These are phyloP conservation scores for Mesochorus sp. DNA, from an alignment of 2,888 invertebrate species.

Conservation along the genomic window DNA sequence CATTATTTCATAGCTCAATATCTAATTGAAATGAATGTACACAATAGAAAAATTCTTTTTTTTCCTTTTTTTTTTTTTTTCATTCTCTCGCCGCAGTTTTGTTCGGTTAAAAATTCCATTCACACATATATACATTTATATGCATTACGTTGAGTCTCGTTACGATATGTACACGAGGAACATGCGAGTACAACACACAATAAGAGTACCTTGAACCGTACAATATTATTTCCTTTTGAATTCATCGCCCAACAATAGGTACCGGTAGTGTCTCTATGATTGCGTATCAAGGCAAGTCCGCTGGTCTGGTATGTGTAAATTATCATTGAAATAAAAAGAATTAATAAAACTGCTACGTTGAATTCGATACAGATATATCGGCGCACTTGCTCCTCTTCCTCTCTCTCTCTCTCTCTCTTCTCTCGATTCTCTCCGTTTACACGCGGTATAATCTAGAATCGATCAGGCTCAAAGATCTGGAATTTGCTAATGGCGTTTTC, in stretches of 20 bases:
- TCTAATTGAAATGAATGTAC: constrained; percentile 4
- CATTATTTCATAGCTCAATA: constrained; percentile 24
- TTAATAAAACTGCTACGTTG: no score
- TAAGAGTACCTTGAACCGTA: constrained; percentile 4
- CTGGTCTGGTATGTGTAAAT: no score
- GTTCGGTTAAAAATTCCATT: not conserved
- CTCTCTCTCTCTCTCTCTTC: not conserved
- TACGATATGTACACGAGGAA: constrained; percentile 13
- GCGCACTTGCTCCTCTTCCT: not conserved
- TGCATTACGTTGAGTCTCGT: not conserved
- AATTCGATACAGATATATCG: no score
- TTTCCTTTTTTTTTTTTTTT: no score
- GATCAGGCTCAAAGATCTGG: constrained; percentile 39
- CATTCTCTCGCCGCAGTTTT: no score
- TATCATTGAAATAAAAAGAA: no score
- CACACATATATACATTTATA: not conserved
- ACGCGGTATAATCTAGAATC: constrained; percentile 45
- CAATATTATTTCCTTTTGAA: constrained; percentile 35
- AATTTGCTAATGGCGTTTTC: constrained; percentile 53
- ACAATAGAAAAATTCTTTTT: not conserved
- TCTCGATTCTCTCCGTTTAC: not conserved
- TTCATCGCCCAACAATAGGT: no score
- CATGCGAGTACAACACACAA: not conserved
- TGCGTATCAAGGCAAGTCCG: no score
- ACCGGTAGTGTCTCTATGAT: not conserved